Evolutionary conservation across 2,888 invertebrate species (phyloP).

Genomic region (Xestia rhomboidea): DNA sequence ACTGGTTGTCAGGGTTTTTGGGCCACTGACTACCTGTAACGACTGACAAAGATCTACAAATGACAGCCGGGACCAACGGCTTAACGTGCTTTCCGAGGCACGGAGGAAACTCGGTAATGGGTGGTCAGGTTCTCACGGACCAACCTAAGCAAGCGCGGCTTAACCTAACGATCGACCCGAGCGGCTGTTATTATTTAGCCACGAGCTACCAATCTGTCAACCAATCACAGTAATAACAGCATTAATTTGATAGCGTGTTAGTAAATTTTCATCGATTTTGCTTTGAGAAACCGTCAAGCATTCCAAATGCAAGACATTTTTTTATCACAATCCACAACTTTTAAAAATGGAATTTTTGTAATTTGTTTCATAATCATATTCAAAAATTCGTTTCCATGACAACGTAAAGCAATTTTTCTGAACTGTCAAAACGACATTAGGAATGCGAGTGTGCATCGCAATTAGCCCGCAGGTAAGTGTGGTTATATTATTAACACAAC

Average conservation of each 20-base stretch:
- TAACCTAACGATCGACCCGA: no score
- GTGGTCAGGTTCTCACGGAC: no score
- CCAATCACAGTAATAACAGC: background rate
- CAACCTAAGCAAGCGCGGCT: no score
- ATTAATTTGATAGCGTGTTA: background rate
- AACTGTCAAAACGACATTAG: background rate
- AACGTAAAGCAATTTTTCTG: background rate
- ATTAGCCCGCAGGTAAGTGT: background rate
- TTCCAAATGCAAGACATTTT: background rate
- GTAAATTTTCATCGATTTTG: background rate
- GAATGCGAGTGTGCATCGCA: background rate
- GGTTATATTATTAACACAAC: slow-evolving; percentile 5
- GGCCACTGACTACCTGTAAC: no score
- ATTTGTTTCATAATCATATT: background rate
- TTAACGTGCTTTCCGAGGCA: no score
- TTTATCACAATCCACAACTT: background rate
- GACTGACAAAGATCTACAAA: no score
- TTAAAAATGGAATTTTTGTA: background rate
- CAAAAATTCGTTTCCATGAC: background rate
- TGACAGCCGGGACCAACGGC: no score
- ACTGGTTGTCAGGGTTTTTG: no score
- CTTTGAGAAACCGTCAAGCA: background rate
- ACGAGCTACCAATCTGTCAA: background rate
- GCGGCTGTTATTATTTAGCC: no score
- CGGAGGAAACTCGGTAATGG: no score